Evolutionary conservation across 2,797 vertebrate species (phyloP), one percentile per base, ranked within the genome.

Genomic region (Pangasius macronema): DNA sequence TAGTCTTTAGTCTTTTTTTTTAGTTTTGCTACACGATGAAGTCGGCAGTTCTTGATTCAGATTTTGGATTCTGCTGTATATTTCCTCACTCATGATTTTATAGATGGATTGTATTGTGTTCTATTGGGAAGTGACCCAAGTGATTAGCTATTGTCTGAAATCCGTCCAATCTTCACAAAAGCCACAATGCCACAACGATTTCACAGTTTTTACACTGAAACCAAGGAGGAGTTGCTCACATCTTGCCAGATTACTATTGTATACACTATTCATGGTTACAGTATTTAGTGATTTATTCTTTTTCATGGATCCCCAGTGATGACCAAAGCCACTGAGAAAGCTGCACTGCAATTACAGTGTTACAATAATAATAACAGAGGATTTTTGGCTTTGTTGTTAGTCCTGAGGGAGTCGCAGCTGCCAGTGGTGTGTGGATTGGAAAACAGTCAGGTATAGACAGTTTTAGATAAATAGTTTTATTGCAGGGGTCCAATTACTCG

Each of bases 331-430:
- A 67, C n/a, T 33, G 77, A 79, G 84, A 90, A 87, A 88, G 70
- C 59, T 68, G 9, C 61, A 55, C 79, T 79, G 77, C 85, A 89
- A 89, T 86, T 83, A 88, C 70, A 83, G 49, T 73, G 55, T 84
- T 89, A 63, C 53, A 84, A 86, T 86, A 86, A 85, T 87, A 85
- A 91, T 86, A 89, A 86, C 84, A 73, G 75, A 65, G 39, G 79
- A 86, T n/a, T 68, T 68, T 46, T 85, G 82, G 59, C 73, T 82
- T 83, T 86, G 72, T 85, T 83, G 85, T 73, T 81, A 46, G 49
- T 70, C 80, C 63, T 82, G 55, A 82, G 59, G 84, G 75, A 82
- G 82, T 67, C 49, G 3, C 67, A 86, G 59, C 46, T 85, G 84
- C 24, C 67, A 84, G 75, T 53, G 55, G 59, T 80, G 55, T 82